phyloP scores from a whole-genome alignment of 2,113 vertebrate genomes.

The Alethe castanea region DNA sequence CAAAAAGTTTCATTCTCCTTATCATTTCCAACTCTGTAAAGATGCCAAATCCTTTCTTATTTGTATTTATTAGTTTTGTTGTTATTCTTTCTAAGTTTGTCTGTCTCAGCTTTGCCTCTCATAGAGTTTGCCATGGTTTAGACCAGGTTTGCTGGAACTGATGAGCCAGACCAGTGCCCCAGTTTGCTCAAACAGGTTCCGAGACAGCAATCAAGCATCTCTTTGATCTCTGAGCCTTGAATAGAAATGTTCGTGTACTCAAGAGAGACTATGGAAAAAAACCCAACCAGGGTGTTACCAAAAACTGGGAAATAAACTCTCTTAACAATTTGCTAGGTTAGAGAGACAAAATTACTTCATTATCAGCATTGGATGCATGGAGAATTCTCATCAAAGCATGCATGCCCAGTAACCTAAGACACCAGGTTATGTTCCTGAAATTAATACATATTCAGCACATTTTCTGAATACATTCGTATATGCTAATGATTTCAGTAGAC shows the following conservation, averaged over 20 bases:
- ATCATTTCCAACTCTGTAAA: background rate
- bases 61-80: background rate
- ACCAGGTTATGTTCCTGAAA: background rate
- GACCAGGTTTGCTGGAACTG: background rate
- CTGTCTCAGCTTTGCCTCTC: background rate
- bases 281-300: fast-evolving
- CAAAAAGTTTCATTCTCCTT: background rate
- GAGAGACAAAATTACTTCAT: background rate
- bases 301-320: background rate
- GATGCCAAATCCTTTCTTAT: background rate
- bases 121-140: background rate
- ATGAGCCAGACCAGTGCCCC: background rate
- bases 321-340: background rate
- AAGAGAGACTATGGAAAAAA: background rate
- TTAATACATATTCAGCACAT: background rate
- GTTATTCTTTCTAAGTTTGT: background rate
- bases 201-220: background rate
- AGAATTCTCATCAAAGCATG: background rate
- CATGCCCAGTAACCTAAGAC: background rate
- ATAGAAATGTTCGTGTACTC: fast-evolving
- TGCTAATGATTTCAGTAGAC: background rate
- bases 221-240: background rate
- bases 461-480: background rate
- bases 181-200: background rate
- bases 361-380: fast-evolving